Evolutionary conservation across 2,113 vertebrate species (phyloP).

Genomic region (Sula dactylatra): DNA sequence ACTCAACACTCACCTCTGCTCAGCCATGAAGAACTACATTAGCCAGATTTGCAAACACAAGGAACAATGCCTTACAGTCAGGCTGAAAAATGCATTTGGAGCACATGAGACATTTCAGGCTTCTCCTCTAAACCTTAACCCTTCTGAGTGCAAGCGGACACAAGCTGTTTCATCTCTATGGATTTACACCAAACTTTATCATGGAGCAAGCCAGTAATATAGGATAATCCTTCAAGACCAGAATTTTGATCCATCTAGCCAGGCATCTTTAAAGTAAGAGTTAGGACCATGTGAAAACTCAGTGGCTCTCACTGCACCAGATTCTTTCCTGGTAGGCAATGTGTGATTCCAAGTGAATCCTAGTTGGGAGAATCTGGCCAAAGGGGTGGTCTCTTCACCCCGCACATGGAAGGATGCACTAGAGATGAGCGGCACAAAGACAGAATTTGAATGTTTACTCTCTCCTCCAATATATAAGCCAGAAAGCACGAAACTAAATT

Average conservation of each 20-base stretch:
- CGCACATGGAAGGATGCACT: not conserved
- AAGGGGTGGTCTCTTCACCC: not conserved
- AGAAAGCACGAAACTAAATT: not conserved
- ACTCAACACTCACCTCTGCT: not conserved
- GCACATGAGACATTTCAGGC: constrained; percentile 8
- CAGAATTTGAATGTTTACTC: not conserved
- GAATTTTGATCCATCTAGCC: not conserved
- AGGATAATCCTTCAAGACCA: not conserved
- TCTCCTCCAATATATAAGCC: not conserved
- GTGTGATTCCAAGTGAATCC: not conserved
- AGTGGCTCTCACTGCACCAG: not conserved
- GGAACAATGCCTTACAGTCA: constrained; percentile 43
- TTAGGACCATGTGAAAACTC: not conserved
- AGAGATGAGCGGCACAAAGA: not conserved
- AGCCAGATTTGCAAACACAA: constrained; percentile 19
- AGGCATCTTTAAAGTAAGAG: not conserved
- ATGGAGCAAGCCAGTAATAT: not conserved
- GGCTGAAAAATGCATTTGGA: constrained; percentile 36
- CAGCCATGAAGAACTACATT: constrained; percentile 7
- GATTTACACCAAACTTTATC: not conserved
- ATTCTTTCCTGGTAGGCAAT: not conserved
- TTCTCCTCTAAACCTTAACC: constrained; percentile 22
- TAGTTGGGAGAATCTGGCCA: not conserved
- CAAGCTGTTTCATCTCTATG: not conserved
- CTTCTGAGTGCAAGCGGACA: not conserved